phyloP scores from a whole-genome alignment of 2,888 invertebrate species.

The Andrena minutula region DNA sequence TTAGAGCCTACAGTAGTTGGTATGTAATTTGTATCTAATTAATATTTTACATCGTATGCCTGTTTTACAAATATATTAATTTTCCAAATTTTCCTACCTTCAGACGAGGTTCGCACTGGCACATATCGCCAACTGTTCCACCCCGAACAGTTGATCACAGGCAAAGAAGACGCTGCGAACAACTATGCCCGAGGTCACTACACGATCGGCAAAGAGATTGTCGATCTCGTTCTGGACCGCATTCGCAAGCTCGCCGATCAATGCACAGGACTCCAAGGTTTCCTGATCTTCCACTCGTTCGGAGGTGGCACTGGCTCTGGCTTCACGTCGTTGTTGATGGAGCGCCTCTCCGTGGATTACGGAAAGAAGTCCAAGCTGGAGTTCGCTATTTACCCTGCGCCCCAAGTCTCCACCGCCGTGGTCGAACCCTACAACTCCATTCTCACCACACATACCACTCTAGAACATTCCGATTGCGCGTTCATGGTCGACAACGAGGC shows the following conservation, averaged over 20 bases:
- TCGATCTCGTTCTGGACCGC: slow-evolving; percentile 95
- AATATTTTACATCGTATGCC: neutral
- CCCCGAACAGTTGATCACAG: slow-evolving; percentile 98
- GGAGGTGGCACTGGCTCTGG: slow-evolving; percentile 97
- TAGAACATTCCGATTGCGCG: slow-evolving; percentile 95
- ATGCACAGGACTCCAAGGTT: slow-evolving; percentile 96
- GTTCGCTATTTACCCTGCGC: slow-evolving; percentile 96
- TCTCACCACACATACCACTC: slow-evolving; percentile 97
- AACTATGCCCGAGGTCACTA: slow-evolving; percentile 99
- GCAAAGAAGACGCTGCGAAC: slow-evolving; percentile 98
- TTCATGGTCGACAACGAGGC: slow-evolving; percentile 98
- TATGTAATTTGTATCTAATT: slow-evolving; percentile 74
- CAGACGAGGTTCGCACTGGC: slow-evolving; percentile 96
- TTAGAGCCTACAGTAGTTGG: slow-evolving; percentile 97
- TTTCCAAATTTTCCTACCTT: slow-evolving; percentile 36
- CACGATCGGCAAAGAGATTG: slow-evolving; percentile 98
- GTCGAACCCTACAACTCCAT: slow-evolving; percentile 99
- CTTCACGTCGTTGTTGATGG: slow-evolving; percentile 98
- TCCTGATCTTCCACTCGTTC: slow-evolving; percentile 98
- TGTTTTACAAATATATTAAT: neutral
- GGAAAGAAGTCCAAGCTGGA: slow-evolving; percentile 98
- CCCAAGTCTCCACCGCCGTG: slow-evolving; percentile 94
- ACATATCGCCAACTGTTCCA: slow-evolving; percentile 98
- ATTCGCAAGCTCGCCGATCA: slow-evolving; percentile 95
- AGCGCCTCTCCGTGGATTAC: slow-evolving; percentile 97